Percentiles rank a stretch among this genome's conserved stretches.
These are phyloP conservation scores for Trogon melanurus DNA, from an alignment of 2,113 vertebrate species.

Conservation along the genomic window DNA sequence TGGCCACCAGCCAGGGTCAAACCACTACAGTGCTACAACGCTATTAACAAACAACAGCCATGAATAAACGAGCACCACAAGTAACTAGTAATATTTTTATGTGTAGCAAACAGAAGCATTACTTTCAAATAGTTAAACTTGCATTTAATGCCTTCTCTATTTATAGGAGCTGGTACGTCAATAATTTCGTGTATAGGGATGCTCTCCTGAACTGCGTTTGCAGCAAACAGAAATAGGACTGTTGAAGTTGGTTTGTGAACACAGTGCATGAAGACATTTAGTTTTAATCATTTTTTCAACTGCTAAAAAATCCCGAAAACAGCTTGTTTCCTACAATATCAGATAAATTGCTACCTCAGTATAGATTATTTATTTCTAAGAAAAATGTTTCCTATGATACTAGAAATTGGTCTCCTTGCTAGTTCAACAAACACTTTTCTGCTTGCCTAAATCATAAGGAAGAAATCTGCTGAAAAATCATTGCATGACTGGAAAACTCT, in stretches of 20 bases:
- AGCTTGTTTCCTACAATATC: neutral
- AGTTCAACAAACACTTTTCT: neutral
- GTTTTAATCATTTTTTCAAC: neutral
- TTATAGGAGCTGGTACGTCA: neutral
- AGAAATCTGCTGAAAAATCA: conserved; percentile 3
- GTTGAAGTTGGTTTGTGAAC: neutral
- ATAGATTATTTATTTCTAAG: conserved; percentile 6
- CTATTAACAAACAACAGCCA: neutral
- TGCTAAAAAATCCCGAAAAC: neutral
- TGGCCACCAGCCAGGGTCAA: too few relatives aligned
- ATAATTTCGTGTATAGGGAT: neutral
- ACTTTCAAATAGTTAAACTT: neutral
- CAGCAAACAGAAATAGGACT: neutral
- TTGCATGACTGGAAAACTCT: neutral
- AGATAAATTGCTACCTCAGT: neutral
- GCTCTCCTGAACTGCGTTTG: neutral
- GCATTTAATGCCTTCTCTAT: neutral
- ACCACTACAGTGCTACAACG: neutral
- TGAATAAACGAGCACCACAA: neutral
- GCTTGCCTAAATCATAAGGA: neutral
- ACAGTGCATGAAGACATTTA: neutral
- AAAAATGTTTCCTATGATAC: conserved; percentile 11
- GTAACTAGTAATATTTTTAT: neutral
- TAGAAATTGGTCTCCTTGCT: neutral
- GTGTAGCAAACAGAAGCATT: neutral